Evolutionary conservation across 2,113 vertebrate genomes (phyloP), one percentile per base, ranked within the genome.

Genomic region (Neomonachus schauinslandi): DNA sequence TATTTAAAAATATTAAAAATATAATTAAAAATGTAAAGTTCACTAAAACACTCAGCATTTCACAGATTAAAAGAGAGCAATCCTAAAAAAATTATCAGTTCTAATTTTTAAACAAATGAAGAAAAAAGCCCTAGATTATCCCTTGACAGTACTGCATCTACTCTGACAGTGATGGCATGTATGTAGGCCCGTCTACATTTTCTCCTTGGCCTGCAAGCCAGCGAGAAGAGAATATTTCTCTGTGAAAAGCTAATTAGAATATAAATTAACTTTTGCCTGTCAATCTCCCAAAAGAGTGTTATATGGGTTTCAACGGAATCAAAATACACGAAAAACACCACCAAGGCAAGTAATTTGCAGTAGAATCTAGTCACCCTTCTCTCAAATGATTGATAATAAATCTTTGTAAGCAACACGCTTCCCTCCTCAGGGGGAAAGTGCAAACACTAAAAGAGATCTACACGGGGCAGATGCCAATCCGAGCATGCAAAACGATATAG

Each of bases 41-140:
- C 59, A 72, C 67, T 76, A 93, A 95, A 71, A 57, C 39, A 94
- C 2, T 74, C 15, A 96, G 63, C 16, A 36, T 96, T 95, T 94
- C 28, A 74, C 2, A 18, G 80, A 87, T 81, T 71, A 86, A 94
- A 93, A 59, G 14, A n/a, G 1, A 85, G 12, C 15, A 57, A 76
- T 42, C 46, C 46, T 92, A 61, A 91, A 94, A 67, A 93, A 81
- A 61, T 14, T 2, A 95, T 26, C 51, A 11, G 18, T 79, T 83
- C 55, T 89, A 79, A 71, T 92, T 94, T 86, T 92, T 85, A 97
- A 77, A 69, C 24, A 61, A 91, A 61, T 12, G n/a, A 86, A 83
- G 89, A 12, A 76, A 71, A 95, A 61, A 16, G 26, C 7, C 42
- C 21, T 42, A 80, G 24, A 72, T 53, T 53, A 42, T 46, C 51